A percentile compares a stretch with the other conserved stretches of the same genome.
Evolutionary conservation across 2,113 vertebrate genomes (phyloP).

Genomic region (Pelecanoides urinatrix): DNA sequence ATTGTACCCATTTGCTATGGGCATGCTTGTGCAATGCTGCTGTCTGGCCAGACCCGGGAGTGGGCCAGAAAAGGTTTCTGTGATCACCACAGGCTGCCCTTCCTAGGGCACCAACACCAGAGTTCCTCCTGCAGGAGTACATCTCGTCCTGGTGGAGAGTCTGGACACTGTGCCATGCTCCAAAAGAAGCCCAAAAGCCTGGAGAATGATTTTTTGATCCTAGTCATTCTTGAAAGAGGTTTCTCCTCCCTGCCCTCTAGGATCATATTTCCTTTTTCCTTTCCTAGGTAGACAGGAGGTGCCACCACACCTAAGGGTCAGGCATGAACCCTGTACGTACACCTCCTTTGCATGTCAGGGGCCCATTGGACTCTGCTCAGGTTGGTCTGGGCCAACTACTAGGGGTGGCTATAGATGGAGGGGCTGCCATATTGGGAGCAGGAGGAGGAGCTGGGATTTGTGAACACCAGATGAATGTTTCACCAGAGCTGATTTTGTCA

Average conservation of each 20-base stretch:
- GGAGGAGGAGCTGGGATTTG: not conserved
- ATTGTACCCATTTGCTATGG: not conserved
- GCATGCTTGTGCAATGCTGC: not conserved
- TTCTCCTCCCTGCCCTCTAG: not conserved
- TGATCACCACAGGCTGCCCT: not conserved
- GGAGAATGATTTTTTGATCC: not conserved
- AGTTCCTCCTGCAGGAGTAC: not conserved
- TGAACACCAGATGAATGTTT: not conserved
- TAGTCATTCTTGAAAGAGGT: not conserved
- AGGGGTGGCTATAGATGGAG: not conserved
- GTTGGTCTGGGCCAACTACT: not conserved
- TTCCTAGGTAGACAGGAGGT: not conserved
- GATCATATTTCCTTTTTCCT: not conserved
- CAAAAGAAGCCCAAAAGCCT: not conserved
- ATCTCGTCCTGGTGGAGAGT: not conserved
- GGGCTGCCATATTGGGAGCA: not conserved
- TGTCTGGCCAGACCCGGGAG: not conserved
- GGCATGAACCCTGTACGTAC: rapidly evolving
- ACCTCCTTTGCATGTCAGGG: not conserved
- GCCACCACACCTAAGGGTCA: not conserved
- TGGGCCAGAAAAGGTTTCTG: not conserved
- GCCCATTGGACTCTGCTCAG: not conserved
- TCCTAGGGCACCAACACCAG: not conserved
- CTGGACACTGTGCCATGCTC: not conserved
- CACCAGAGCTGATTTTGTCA: not conserved